Conservation (phyloP, 1,140 invertebrate species). For the Drosophila kanapiae region DNA sequence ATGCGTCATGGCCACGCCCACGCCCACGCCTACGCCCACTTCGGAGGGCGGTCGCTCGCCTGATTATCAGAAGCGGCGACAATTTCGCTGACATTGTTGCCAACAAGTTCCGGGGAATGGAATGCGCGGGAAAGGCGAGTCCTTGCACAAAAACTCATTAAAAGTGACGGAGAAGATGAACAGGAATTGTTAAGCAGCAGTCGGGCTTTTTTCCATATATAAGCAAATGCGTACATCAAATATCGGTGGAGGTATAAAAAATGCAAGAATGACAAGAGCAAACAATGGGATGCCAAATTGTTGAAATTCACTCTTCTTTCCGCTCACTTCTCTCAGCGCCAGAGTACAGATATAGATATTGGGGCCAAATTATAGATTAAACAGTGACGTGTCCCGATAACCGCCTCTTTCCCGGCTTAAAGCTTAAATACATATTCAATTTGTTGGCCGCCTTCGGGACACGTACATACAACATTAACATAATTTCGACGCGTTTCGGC, state of each 20-base stretch:
- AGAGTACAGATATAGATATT: slow-evolving; percentile 32
- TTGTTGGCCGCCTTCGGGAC: slow-evolving; percentile 49
- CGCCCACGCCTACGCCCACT: not conserved
- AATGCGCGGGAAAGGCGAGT: slow-evolving; percentile 13
- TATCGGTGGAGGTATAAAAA: slow-evolving; percentile 21
- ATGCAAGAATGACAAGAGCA: slow-evolving; percentile 30
- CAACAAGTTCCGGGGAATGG: slow-evolving; percentile 41
- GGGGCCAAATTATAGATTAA: slow-evolving; percentile 48
- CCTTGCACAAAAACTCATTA: slow-evolving; percentile 66
- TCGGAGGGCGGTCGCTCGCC: slow-evolving; percentile 28
- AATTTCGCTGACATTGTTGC: slow-evolving; percentile 69
- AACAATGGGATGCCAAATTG: slow-evolving; percentile 38
- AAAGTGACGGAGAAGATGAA: slow-evolving; percentile 52
- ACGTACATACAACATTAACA: slow-evolving; percentile 68
- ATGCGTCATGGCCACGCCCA: slow-evolving; percentile 46
- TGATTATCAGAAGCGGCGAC: slow-evolving; percentile 60
- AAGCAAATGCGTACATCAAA: slow-evolving; percentile 2
- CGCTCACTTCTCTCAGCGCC: not conserved
- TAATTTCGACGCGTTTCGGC: slow-evolving; percentile 71
- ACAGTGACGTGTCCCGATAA: slow-evolving; percentile 30
- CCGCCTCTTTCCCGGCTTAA: slow-evolving; percentile 1
- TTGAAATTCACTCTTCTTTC: slow-evolving; percentile 11
- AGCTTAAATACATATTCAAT: slow-evolving; percentile 73
- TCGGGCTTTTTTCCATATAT: not conserved
- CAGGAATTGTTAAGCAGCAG: slow-evolving; percentile 21